Evolutionary conservation across 1,140 invertebrate genomes (phyloP).

Genomic region (Drosophila willistoni): DNA sequence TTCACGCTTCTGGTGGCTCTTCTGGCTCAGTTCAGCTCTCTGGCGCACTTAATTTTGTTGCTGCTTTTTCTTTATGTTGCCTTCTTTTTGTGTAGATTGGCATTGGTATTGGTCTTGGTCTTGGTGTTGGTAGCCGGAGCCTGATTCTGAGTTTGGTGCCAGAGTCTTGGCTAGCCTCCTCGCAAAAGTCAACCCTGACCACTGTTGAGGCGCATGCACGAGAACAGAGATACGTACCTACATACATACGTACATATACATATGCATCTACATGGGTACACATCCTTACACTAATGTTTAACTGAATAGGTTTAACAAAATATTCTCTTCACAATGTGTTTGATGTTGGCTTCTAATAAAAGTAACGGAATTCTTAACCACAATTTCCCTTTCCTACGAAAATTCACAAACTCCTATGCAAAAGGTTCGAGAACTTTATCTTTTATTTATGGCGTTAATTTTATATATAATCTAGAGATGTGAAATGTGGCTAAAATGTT

Average conservation of each 20-base stretch:
- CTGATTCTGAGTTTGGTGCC: slow-evolving; percentile 37
- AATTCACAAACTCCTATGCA: too few relatives aligned
- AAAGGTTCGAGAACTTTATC: too few relatives aligned
- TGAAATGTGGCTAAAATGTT: too few relatives aligned
- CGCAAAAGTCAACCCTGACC: slow-evolving; percentile 77
- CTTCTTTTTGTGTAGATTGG: slow-evolving; percentile 4
- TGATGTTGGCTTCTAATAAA: too few relatives aligned
- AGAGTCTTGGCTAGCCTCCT: background rate
- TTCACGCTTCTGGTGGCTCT: slow-evolving; percentile 27
- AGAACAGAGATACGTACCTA: slow-evolving; percentile 45
- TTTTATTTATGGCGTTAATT: too few relatives aligned
- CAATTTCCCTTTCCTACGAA: too few relatives aligned
- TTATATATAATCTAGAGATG: too few relatives aligned
- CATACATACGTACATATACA: background rate
- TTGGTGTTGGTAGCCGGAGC: slow-evolving; percentile 22
- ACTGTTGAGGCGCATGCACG: slow-evolving; percentile 69
- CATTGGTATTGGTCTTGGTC: background rate
- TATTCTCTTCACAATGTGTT: too few relatives aligned
- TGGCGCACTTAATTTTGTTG: slow-evolving; percentile 63
- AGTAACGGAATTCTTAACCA: too few relatives aligned
- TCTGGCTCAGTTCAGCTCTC: slow-evolving; percentile 30
- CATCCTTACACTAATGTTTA: slow-evolving; percentile 11
- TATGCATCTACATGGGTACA: slow-evolving; percentile 11
- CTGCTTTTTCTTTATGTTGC: slow-evolving; percentile 24
- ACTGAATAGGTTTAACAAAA: too few relatives aligned